These are phyloP conservation scores for Paedocypris sp. DNA, from an alignment of 2,113 vertebrate species.

Conservation along the genomic window DNA sequence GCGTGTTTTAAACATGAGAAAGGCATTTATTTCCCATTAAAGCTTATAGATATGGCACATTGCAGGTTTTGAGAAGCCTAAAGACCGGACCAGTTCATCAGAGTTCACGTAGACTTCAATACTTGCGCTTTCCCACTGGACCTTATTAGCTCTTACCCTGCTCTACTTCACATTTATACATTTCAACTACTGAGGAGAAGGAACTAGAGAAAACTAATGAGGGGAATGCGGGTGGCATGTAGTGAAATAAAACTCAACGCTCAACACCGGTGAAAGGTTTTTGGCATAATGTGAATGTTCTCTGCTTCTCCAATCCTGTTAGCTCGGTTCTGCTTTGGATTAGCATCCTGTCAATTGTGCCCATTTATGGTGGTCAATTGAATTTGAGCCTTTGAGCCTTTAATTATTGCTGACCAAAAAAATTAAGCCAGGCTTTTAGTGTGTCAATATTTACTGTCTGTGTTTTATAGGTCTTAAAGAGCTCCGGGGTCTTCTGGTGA, in stretches of 20 bases:
- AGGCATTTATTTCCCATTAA: too few species aligned
- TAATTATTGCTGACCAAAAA: conserved; percentile 18
- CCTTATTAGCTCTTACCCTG: conserved; percentile 28
- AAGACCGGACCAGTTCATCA: conserved; percentile 10
- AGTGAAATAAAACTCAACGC: not conserved
- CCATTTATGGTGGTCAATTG: conserved; percentile 14
- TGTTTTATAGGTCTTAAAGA: conserved; percentile 1
- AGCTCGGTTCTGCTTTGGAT: not conserved
- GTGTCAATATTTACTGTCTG: conserved; percentile 26
- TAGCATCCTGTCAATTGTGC: not conserved
- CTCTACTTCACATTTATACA: conserved; percentile 16
- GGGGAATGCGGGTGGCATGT: not conserved
- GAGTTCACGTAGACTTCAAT: conserved; percentile 25
- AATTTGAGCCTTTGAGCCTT: not conserved
- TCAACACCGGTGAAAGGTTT: not conserved
- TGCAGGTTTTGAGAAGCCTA: not conserved
- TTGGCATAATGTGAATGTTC: not conserved
- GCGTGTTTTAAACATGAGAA: too few species aligned
- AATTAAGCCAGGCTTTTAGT: not conserved
- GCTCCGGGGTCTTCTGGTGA: not conserved
- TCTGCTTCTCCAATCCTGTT: not conserved
- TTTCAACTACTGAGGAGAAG: not conserved
- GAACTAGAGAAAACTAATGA: not conserved
- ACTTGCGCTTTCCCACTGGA: conserved; percentile 30
- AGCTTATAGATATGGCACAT: too few species aligned